A percentile compares a stretch with the other conserved stretches of the same genome.
Conservation (phyloP, 1,140 invertebrate species). For the Mycetomoellerius zeteki region DNA sequence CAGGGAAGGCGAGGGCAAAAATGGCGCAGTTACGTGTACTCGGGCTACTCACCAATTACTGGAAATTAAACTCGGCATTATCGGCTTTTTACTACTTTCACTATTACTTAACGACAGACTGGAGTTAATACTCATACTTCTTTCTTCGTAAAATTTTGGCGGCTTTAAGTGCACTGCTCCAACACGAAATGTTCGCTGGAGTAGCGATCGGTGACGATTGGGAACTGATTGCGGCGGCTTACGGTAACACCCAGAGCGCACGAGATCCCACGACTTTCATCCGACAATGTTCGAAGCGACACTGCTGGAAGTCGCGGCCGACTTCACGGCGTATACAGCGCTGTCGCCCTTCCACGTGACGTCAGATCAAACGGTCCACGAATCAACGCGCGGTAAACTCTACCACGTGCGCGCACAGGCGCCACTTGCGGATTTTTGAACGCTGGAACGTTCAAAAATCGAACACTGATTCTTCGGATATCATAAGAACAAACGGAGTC, state of each 20-base stretch:
- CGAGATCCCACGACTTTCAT: neutral
- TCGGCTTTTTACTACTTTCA: conserved; percentile 86
- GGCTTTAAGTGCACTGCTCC: conserved; percentile 71
- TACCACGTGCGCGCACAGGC: conserved; percentile 8
- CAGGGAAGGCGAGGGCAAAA: conserved; percentile 71
- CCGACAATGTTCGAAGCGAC: conserved; percentile 41
- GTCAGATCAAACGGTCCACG: neutral
- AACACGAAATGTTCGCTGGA: conserved; percentile 67
- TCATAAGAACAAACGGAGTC: too few relatives aligned
- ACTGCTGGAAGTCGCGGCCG: conserved; percentile 34
- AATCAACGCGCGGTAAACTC: conserved; percentile 1
- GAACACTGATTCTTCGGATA: too few relatives aligned
- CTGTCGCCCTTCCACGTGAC: conserved; percentile 21
- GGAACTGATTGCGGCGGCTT: conserved; percentile 26
- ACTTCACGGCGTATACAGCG: neutral
- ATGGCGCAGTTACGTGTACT: conserved; percentile 75
- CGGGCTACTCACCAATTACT: conserved; percentile 85
- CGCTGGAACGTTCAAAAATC: neutral
- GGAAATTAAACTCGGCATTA: conserved; percentile 86
- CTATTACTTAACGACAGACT: conserved; percentile 86
- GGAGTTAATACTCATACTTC: conserved; percentile 87
- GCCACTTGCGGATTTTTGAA: neutral
- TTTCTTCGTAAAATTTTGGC: conserved; percentile 84
- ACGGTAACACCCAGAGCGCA: neutral
- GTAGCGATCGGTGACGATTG: conserved; percentile 60